Evolutionary conservation across 2,113 vertebrate species (phyloP), one percentile per base, ranked within the genome.

Genomic region (Erythrolamprus reginae): DNA sequence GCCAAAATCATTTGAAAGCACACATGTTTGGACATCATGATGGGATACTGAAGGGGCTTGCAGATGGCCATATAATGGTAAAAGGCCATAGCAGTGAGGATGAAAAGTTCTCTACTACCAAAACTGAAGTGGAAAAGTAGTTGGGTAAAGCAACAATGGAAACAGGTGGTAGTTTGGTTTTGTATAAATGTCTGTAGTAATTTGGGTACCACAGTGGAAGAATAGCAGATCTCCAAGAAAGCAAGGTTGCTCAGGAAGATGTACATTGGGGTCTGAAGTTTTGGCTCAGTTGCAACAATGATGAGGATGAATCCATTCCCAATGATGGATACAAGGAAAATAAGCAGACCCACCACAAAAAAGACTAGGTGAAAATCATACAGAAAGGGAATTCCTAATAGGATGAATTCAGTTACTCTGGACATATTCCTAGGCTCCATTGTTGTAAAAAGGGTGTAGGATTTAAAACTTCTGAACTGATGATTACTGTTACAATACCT

Each of bases 161-260:
- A 93, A 24, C 87, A 88, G 84, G 91, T 92, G 0, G 45, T 48
- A 0, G 84, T 86, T 2, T 17, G 42, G 82, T 26, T 5, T 83
- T 91, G 3, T 55, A 90, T 1, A 47, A 95, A 58, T 5, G 92
- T 84, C 86, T 89, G 38, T 23, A 95, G 88, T 89, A 94, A 91
- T n/a, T 91, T 94, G 0, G 93, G 93, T 17, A 95, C 84, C 19
- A 88, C 89, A 1, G 90, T 48, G 3, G 92, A 88, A 0, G 92
- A 87, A 2, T 93, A 95, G 50, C 90, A 94, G 47, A 95, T 92
- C 52, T 93, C 94, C 88, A 94, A 52, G 84, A 96, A 94, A 56
- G 94, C 92, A 28, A 95, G 89, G 88, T 93, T 94, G 61, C 92
- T 88, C 38, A 94, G 91, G 88, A 92, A 94, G 90, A 94, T 92